Evolutionary conservation across 2,888 invertebrate species (phyloP).

Genomic region (Andricus quercusramuli): DNA sequence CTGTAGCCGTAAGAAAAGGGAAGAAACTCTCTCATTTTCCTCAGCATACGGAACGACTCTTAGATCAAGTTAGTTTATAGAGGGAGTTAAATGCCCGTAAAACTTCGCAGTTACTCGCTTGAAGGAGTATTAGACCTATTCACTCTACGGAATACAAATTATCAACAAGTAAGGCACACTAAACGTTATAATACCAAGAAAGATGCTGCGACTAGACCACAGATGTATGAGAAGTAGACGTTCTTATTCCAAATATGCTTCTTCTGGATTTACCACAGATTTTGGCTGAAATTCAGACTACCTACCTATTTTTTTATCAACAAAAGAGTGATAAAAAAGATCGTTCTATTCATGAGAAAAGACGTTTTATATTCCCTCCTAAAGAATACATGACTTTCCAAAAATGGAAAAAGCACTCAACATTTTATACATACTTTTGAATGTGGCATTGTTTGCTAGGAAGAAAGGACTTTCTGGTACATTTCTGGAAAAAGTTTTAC

Average conservation of each 20-base stretch:
- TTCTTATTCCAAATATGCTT: too few relatives aligned
- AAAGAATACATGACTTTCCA: not conserved
- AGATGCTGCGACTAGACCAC: too few relatives aligned
- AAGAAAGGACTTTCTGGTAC: constrained; percentile 11
- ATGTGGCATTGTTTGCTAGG: not conserved
- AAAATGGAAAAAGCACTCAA: not conserved
- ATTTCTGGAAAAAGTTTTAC: constrained; percentile 26
- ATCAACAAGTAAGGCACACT: constrained; percentile 67
- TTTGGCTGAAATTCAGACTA: too few relatives aligned
- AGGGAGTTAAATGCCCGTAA: constrained; percentile 69
- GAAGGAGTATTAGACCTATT: constrained; percentile 70
- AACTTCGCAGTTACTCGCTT: constrained; percentile 68
- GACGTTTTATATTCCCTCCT: not conserved
- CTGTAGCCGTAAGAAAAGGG: not conserved
- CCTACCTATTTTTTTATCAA: too few relatives aligned
- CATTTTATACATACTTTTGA: not conserved
- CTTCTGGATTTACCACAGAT: too few relatives aligned
- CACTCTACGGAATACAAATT: constrained; percentile 71
- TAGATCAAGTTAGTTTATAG: constrained; percentile 48
- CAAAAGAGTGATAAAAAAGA: not conserved
- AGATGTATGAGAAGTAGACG: too few relatives aligned
- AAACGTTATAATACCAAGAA: constrained; percentile 2
- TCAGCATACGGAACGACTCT: constrained; percentile 13
- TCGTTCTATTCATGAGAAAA: not conserved
- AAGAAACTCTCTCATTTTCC: not conserved